Evolutionary conservation across 1,140 invertebrate species (phyloP), one percentile per base, ranked within the genome.

Genomic region (Bombyx mandarina): DNA sequence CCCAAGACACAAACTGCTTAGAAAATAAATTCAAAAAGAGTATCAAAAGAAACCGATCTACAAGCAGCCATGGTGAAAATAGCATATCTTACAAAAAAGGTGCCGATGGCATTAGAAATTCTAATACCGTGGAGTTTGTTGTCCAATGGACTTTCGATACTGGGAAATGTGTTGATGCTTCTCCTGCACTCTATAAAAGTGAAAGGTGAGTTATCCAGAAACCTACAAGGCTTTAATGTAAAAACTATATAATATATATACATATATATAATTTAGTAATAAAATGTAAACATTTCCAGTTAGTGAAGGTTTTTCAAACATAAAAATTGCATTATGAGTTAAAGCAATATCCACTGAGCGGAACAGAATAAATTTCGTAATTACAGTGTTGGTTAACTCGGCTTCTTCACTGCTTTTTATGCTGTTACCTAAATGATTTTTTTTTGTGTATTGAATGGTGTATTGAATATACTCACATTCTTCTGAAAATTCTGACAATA

Each of bases 91-190:
- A 73, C 71, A 49, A 72, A 65, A 63, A 44, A 56, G 46, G 51
- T 46, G 45, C 57, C 49, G 45, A 7, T 6, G 57, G 43, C 22
- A 35, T 18, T 53, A 18, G 2, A 2, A 58, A 10, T 7, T 35
- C 4, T 2, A 57, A 55, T 26, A 55, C 65, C 61, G n/a, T 79
- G 7, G 71, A 82, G 10, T 83, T 79, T 65, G 58, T 71, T 50
- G 58, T 73, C 47, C 57, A 77, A 5, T 93, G 91, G 90, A 88
- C 80, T 46, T 90, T 88, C 76, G 76, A 94, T 77, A 89, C 93
- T 52, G 82, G 89, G 54, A 94, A 94, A 75, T 94, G 93, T 88
- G 89, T 94, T 22, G 93, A 94, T 89, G 90, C 91, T 51, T 91
- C 91, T 26, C 92, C 93, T 12, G 84, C 90, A 57, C 57, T 92